A percentile compares a stretch with the other conserved stretches of the same genome.
These are phyloP conservation scores for Hippotragus niger DNA, from an alignment of 2,113 vertebrate genomes.

Conservation along the genomic window DNA sequence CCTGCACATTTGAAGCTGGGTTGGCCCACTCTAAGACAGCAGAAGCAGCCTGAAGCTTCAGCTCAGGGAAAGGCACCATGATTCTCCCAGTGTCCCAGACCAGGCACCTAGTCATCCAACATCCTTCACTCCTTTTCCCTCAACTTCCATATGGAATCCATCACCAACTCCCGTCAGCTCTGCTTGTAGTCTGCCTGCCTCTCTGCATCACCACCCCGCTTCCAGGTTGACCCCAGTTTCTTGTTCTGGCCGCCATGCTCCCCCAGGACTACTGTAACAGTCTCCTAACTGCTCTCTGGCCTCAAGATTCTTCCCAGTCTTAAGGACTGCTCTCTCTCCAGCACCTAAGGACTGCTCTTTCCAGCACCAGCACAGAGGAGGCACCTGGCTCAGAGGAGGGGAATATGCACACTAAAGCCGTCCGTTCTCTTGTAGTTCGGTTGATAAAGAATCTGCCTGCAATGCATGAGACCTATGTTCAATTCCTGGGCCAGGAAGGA, in stretches of 20 bases:
- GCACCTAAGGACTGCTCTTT: neutral
- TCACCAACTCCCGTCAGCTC: neutral
- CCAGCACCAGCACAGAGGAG: neutral
- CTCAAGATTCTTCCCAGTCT: neutral
- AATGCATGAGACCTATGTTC: neutral
- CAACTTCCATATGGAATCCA: neutral
- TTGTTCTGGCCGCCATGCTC: neutral
- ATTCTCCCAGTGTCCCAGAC: neutral
- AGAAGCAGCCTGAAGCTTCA: neutral
- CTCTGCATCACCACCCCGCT: neutral
- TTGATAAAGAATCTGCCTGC: neutral
- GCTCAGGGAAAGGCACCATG: neutral
- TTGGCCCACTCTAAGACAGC: neutral
- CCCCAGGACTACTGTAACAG: neutral
- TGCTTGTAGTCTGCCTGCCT: neutral
- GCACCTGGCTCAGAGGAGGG: neutral
- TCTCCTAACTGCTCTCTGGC: neutral
- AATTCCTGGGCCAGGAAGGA: neutral
- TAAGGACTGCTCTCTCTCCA: neutral
- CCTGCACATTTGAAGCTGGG: neutral
- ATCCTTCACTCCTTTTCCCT: neutral
- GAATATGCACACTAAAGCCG: neutral
- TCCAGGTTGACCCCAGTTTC: neutral
- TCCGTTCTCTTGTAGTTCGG: neutral
- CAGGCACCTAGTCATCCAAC: neutral